Conservation (phyloP, 2,888 invertebrate genomes). For the Heliconius hortense region DNA sequence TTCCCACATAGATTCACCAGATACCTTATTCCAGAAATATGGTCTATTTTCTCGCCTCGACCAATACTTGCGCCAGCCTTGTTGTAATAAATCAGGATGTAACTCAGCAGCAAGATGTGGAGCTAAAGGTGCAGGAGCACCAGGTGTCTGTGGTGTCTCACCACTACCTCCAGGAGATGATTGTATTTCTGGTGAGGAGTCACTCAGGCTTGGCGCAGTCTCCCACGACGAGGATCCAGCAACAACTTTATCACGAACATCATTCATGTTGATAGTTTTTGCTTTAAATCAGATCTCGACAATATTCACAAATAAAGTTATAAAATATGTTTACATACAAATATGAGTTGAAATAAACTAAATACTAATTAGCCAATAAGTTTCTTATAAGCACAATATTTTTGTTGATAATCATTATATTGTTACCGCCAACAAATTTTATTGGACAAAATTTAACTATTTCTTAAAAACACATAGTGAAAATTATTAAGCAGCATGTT, state of each 20-base stretch:
- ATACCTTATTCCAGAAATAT: conserved; percentile 98
- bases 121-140: conserved; percentile 79
- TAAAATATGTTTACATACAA: background rate
- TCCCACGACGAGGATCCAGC: conserved; percentile 78
- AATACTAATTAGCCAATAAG: conserved; percentile 51
- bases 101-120: conserved; percentile 74
- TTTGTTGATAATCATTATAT: conserved; percentile 62
- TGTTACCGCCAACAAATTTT: conserved; percentile 68
- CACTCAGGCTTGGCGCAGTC: conserved; percentile 64
- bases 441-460: conserved; percentile 50
- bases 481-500: conserved; percentile 47
- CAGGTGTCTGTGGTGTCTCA: conserved; percentile 82
- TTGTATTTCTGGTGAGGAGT: conserved; percentile 73
- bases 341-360: conserved; percentile 16
- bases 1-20: conserved; percentile 98
- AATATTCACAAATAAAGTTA: conserved; percentile 35
- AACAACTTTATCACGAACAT: conserved; percentile 78
- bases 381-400: conserved; percentile 62
- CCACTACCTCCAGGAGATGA: conserved; percentile 72
- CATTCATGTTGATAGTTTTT: conserved; percentile 69
- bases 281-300: conserved; percentile 25
- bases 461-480: conserved; percentile 54
- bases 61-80: conserved; percentile 99
- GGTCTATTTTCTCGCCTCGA: conserved; percentile 96
- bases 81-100: conserved; percentile 83